Base-by-base conservation (phyloP, 2,113 vertebrate species). In the Heterotilapia buettikoferi region DNA sequence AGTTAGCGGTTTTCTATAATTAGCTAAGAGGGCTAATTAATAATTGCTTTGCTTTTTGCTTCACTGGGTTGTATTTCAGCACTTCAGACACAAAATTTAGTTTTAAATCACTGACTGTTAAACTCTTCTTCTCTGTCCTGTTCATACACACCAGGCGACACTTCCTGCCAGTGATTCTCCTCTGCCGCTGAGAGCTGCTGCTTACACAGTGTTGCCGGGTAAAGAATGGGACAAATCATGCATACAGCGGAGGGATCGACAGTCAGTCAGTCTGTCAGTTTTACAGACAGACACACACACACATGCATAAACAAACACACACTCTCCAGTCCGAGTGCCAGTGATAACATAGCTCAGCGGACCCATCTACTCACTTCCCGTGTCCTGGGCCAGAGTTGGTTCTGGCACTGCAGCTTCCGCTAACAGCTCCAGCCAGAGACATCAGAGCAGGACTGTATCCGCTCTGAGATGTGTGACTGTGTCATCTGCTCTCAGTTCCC, bases 141-240 rank as follows among this genome's bases (percentile, higher is more conserved):
- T 84, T 86, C 82, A 87, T 26, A 66, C 85, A 85, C 83, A 82
- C 83, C 45, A 66, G 33, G 80, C 45, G 21, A 50, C 86, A 89
- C 90, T 92, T 95, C 92, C 95, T 95, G 94, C 56, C 88, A 54
- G 80, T 80, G 90, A 87, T 85, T 91, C 80, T 91, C 56, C 84
- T 79, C 63, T 83, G 88, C 84, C 90, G 83, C 86, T 16, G 83
- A 81, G 89, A 84, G 26, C 88, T 33, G 88, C 84, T 93, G 95
- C 94, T 95, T 95, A 92, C 85, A 94, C 84, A 96, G 95, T 66
- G 86, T 71, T 92, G 85, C 43, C 14, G 56, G 57, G 56, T 86
- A 66, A 92, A 95, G 93, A 96, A 95, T 93, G 83, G 95, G 90
- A 89, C 91, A 95, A 95, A 88, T 95, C 95, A 96, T 95, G 95